Evolutionary conservation across 2,888 invertebrate species (phyloP), one percentile per base, ranked within the genome.

Genomic region (Lampropteryx suffumata): DNA sequence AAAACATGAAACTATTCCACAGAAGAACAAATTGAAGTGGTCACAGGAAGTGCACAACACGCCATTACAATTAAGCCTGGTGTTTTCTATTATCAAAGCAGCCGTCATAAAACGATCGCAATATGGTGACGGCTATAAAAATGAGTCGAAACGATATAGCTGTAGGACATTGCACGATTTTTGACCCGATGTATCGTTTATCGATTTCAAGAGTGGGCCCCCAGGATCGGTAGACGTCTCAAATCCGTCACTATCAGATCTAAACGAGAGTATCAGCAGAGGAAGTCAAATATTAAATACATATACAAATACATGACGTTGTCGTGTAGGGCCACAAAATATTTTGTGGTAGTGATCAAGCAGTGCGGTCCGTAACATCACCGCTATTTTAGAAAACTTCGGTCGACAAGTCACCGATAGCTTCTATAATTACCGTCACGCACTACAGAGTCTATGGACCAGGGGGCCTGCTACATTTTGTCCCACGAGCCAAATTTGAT

Each of bases 361-460:
- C n/a, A n/a, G n/a, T n/a, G 17, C 17, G 17, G 17, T 29, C 11
- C 10, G 3, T 11, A 2, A 29, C n/a, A 9, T 7, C 14, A 1
- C 27, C 28, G 33, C 21, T 29, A 27, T 29, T 8, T 11, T 30
- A 12, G 29, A 37, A 26, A 13, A n/a, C 24, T 2, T 13, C 33
- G 66, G 65, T 9, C 65, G 65, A 63, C 76, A 76, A 82, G 82
- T 79, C 81, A 79, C 77, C 70, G 77, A 81, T 77, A 74, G 69
- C 71, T 61, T 64, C 72, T 67, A 70, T 77, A 78, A 84, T 84
- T 84, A 83, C 61, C 69, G 73, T 76, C 84, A 84, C 84, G 84
- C 84, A 79, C 52, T 43, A 43, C 27, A 27, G 40, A 37, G 41
- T 76, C 64, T 58, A 55, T 60, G 62, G 64, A 61, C 40, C 61